These are phyloP conservation scores for Saccopteryx bilineata DNA, from an alignment of 2,113 vertebrate species.

Conservation along the genomic window DNA sequence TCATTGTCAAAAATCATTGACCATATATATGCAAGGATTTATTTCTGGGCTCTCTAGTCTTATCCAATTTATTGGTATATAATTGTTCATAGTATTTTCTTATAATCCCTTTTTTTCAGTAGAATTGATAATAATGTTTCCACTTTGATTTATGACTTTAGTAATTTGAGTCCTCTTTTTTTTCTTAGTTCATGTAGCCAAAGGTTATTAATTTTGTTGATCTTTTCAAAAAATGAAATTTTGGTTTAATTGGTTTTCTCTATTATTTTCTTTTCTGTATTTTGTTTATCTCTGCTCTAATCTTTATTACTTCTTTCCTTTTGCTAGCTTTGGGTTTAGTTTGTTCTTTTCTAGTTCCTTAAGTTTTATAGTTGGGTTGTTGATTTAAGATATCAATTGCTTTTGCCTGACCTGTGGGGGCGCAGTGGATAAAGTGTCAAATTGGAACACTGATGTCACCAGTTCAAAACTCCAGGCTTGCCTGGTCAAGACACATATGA, in stretches of 20 bases:
- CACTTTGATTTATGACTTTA: background rate
- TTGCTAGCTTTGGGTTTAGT: too few relatives aligned
- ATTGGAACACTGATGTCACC: too few relatives aligned
- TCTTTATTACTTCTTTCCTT: too few relatives aligned
- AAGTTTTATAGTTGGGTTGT: background rate
- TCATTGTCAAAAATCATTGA: background rate
- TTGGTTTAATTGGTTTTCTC: background rate
- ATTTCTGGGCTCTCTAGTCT: too few relatives aligned
- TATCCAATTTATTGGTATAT: too few relatives aligned
- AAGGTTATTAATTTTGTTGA: background rate
- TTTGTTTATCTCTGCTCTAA: background rate
- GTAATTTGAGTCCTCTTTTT: background rate
- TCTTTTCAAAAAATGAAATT: background rate
- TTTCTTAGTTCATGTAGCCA: background rate
- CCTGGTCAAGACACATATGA: too few relatives aligned
- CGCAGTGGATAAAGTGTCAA: too few relatives aligned
- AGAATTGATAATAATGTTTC: background rate
- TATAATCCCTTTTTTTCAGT: background rate
- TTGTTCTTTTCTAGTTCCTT: background rate
- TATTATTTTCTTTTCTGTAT: background rate
- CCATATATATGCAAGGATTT: background rate
- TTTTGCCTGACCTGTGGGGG: too few relatives aligned
- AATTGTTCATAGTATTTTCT: too few relatives aligned
- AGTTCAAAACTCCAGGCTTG: too few relatives aligned
- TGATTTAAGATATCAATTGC: background rate